Percentiles rank a stretch among this genome's conserved stretches.
Evolutionary conservation across 2,888 invertebrate species (phyloP).

Genomic region (Sipunculus nudus): DNA sequence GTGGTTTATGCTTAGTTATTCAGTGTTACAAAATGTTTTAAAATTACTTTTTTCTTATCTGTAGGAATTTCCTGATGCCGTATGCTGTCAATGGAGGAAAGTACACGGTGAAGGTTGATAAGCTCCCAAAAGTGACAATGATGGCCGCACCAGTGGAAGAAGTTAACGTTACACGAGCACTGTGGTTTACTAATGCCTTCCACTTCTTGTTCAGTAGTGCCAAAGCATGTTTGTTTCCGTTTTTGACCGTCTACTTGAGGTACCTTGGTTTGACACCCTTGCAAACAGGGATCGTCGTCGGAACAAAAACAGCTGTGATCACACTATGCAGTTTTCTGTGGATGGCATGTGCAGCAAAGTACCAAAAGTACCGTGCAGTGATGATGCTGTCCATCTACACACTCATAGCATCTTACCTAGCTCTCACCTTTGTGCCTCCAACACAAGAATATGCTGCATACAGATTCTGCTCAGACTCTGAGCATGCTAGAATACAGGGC

Average conservation of each 20-base stretch:
- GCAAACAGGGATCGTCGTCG: conserved; percentile 54
- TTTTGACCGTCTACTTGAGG: conserved; percentile 57
- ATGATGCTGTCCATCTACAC: conserved; percentile 55
- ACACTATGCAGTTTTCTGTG: conserved; percentile 56
- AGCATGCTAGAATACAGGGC: too few species aligned
- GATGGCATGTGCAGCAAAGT: conserved; percentile 54
- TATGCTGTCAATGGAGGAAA: too few species aligned
- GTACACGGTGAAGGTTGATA: too few species aligned
- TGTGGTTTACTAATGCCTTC: conserved; percentile 53
- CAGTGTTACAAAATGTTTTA: too few species aligned
- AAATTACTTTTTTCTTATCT: too few species aligned
- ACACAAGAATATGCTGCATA: not conserved
- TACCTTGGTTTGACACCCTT: conserved; percentile 54
- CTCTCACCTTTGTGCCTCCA: conserved; percentile 44
- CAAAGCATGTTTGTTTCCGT: conserved; percentile 58
- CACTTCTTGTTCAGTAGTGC: conserved; percentile 53
- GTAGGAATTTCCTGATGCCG: too few species aligned
- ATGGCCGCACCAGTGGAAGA: conserved; percentile 30
- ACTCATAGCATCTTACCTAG: conserved; percentile 51
- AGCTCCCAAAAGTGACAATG: too few species aligned
- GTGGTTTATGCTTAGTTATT: too few species aligned
- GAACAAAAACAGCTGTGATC: conserved; percentile 50
- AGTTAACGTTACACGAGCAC: conserved; percentile 50
- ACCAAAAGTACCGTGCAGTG: conserved; percentile 50
- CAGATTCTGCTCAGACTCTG: conserved; percentile 18